phyloP scores from a whole-genome alignment of 2,113 vertebrate species.

The Sarotherodon lohbergeri region DNA sequence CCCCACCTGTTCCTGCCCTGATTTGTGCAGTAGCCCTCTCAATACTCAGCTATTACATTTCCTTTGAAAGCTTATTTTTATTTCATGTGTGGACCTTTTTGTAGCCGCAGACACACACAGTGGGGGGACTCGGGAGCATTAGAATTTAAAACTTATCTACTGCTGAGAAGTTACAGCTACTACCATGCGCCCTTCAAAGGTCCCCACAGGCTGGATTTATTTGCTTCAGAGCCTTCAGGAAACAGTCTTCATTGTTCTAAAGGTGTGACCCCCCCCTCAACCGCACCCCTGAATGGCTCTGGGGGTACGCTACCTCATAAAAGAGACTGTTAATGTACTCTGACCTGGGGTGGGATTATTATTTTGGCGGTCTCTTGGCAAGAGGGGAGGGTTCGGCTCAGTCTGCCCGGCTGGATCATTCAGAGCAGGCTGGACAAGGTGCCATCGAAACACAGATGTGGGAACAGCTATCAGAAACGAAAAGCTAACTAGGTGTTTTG shows the following conservation, averaged over 20 bases:
- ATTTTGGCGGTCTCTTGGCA: slow-evolving; percentile 43
- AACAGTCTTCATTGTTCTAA: slow-evolving; percentile 37
- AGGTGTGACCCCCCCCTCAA: background rate
- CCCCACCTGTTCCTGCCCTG: slow-evolving; percentile 50
- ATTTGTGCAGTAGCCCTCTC: slow-evolving; percentile 38
- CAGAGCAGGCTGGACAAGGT: slow-evolving; percentile 39
- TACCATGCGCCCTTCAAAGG: slow-evolving; percentile 32
- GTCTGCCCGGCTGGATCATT: slow-evolving; percentile 1
- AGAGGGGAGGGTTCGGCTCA: background rate
- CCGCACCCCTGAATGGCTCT: slow-evolving; percentile 1
- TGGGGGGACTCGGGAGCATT: slow-evolving; percentile 7
- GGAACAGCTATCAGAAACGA: slow-evolving; percentile 25
- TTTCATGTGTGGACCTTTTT: slow-evolving; percentile 44
- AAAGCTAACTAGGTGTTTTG: slow-evolving; percentile 32
- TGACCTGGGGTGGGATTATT: slow-evolving; percentile 37
- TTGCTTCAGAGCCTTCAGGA: slow-evolving; percentile 42
- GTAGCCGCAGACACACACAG: slow-evolving; percentile 23
- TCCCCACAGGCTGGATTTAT: slow-evolving; percentile 41
- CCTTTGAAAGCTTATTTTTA: slow-evolving; percentile 41
- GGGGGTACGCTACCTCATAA: slow-evolving; percentile 32
- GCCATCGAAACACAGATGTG: slow-evolving; percentile 40
- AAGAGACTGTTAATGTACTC: slow-evolving; percentile 57
- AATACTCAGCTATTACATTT: slow-evolving; percentile 31
- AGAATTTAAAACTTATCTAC: slow-evolving; percentile 50
- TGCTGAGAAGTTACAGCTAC: slow-evolving; percentile 49